A percentile compares a stretch with the other conserved stretches of the same genome.
phyloP scores from a whole-genome alignment of 2,888 invertebrate species.

The Hemithea aestivaria region DNA sequence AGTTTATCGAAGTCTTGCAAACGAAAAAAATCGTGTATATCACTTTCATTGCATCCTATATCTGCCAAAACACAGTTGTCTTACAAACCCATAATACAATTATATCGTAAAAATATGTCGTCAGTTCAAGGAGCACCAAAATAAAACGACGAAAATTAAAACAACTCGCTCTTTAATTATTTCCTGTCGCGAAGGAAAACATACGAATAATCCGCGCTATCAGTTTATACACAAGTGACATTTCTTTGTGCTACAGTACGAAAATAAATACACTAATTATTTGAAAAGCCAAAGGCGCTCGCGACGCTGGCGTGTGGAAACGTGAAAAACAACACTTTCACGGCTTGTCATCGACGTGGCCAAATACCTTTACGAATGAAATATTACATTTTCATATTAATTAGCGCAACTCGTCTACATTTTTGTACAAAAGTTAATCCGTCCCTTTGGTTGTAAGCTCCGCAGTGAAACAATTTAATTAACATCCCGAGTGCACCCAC shows the following conservation, averaged over 20 bases:
- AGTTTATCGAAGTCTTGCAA: too few species aligned
- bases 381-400: too few species aligned
- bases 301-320: constrained; percentile 3
- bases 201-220: constrained; percentile 18
- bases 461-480: constrained; percentile 9
- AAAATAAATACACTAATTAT: constrained; percentile 17
- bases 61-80: constrained; percentile 5
- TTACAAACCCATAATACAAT: constrained; percentile 10
- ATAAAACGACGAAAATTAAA: constrained; percentile 20
- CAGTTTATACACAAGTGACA: constrained; percentile 12
- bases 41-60: neutral
- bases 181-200: constrained; percentile 29
- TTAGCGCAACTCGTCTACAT: neutral
- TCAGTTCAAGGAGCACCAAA: constrained; percentile 20
- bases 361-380: neutral
- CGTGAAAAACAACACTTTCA: constrained; percentile 1
- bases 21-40: too few species aligned
- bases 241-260: constrained; percentile 21
- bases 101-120: constrained; percentile 20
- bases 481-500: constrained; percentile 17
- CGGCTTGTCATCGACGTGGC: neutral
- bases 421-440: neutral
- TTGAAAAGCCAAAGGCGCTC: constrained; percentile 7
- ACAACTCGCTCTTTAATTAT: constrained; percentile 31
- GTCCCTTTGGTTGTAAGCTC: neutral